Percentiles rank a stretch among this genome's conserved stretches.
phyloP scores from a whole-genome alignment of 2,113 vertebrate species.

The Kryptolebias marmoratus region DNA sequence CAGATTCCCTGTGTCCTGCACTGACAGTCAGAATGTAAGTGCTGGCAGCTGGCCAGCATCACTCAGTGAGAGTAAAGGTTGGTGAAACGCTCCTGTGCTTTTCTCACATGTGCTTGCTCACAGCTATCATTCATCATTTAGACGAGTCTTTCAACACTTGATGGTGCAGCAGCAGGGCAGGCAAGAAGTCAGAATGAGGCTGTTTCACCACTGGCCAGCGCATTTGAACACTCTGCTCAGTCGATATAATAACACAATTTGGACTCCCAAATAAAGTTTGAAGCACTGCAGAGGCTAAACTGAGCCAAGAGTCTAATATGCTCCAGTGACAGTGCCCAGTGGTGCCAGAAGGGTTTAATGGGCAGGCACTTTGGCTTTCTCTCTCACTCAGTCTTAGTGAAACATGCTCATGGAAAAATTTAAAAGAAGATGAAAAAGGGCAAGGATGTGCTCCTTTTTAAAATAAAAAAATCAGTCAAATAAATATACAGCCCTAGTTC shows the following conservation, averaged over 20 bases:
- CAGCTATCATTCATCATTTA: conserved; percentile 63
- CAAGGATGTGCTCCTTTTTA: no score
- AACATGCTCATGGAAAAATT: no score
- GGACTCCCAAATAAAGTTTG: conserved; percentile 19
- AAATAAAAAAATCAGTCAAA: no score
- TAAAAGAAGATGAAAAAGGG: no score
- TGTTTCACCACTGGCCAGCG: conserved; percentile 9
- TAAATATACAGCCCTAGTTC: no score
- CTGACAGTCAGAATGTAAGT: conserved; percentile 59
- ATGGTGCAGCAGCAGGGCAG: conserved; percentile 5
- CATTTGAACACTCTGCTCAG: conserved; percentile 9
- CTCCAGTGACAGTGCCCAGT: neutral
- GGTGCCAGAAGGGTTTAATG: neutral
- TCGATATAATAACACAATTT: conserved; percentile 31
- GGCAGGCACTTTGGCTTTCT: neutral
- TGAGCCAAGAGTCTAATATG: neutral
- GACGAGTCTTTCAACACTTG: conserved; percentile 38
- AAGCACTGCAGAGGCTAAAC: neutral
- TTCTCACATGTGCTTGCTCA: conserved; percentile 48
- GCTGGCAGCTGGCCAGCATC: conserved; percentile 64
- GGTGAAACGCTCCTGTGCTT: conserved; percentile 68
- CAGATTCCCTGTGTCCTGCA: conserved; percentile 29
- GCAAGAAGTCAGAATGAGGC: conserved; percentile 24
- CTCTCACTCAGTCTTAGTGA: no score
- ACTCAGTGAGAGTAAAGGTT: conserved; percentile 71